These are phyloP conservation scores for Parauchenoglanis ngamensis DNA, from an alignment of 2,797 vertebrate species.

Conservation along the genomic window DNA sequence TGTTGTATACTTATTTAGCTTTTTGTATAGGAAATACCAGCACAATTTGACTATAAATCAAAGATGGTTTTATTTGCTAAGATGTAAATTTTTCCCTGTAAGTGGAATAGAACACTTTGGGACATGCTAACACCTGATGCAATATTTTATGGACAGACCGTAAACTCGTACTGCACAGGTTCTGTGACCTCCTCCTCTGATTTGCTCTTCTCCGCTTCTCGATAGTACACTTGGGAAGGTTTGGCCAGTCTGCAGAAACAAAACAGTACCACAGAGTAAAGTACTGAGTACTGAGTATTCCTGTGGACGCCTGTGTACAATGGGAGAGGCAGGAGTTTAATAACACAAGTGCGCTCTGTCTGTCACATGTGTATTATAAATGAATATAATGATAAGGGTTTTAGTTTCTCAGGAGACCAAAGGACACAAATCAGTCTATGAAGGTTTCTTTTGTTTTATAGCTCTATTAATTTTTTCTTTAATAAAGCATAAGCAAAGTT, in stretches of 20 bases:
- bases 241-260: slow-evolving; percentile 75
- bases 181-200: slow-evolving; percentile 82
- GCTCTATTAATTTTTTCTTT: neutral
- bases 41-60: too few species aligned
- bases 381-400: neutral
- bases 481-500: too few species aligned
- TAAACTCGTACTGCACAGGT: slow-evolving; percentile 85
- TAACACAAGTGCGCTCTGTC: neutral
- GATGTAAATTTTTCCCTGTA: too few species aligned
- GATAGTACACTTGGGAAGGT: slow-evolving; percentile 88
- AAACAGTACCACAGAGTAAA: neutral
- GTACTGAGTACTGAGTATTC: neutral
- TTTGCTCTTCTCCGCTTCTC: slow-evolving; percentile 76
- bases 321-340: neutral
- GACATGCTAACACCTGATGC: too few species aligned
- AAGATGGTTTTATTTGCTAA: too few species aligned
- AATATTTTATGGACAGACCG: slow-evolving; percentile 66
- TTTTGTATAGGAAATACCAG: too few species aligned
- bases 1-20: too few species aligned
- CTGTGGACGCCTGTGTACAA: neutral
- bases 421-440: too few species aligned
- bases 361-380: neutral
- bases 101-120: too few species aligned
- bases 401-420: neutral
- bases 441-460: too few species aligned